Percentiles rank a stretch among this genome's conserved stretches.
Evolutionary conservation across 1,140 invertebrate species (phyloP).

Genomic region (Papilio glaucus): DNA sequence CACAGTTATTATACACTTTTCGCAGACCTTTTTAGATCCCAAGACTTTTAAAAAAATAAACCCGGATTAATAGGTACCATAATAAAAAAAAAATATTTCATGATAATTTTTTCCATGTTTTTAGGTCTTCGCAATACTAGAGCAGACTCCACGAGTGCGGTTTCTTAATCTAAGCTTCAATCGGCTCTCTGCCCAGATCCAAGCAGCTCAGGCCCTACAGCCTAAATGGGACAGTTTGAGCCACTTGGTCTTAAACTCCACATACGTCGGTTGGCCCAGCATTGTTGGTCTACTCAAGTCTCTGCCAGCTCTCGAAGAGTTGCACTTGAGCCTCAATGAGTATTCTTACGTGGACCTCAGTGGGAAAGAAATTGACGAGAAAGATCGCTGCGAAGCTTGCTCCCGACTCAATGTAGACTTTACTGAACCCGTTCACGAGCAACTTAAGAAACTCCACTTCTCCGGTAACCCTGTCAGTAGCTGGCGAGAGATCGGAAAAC

Average conservation of each 20-base stretch:
- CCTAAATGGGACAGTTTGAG: conserved; percentile 87
- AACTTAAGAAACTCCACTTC: conserved; percentile 91
- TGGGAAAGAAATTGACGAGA: conserved; percentile 64
- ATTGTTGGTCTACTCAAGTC: conserved; percentile 90
- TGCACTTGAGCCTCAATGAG: conserved; percentile 95
- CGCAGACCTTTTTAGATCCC: background rate
- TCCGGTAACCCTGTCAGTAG: conserved; percentile 91
- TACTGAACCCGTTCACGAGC: conserved; percentile 86
- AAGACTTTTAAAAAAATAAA: background rate
- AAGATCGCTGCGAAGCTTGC: conserved; percentile 66
- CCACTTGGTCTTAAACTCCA: conserved; percentile 93
- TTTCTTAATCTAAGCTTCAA: conserved; percentile 97
- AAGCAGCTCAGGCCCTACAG: conserved; percentile 76
- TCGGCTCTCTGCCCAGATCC: conserved; percentile 87
- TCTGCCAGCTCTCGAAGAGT: conserved; percentile 92
- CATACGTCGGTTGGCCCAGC: conserved; percentile 92
- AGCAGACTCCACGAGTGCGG: conserved; percentile 93
- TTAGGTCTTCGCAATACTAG: conserved; percentile 92
- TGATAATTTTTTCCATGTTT: conserved; percentile 46
- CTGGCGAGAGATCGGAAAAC: conserved; percentile 92
- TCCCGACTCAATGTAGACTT: conserved; percentile 84
- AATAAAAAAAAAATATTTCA: background rate
- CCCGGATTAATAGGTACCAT: background rate
- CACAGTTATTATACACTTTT: background rate
- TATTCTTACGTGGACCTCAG: conserved; percentile 88